phyloP scores from a whole-genome alignment of 1,140 invertebrate species.

The Drosophila pandora region DNA sequence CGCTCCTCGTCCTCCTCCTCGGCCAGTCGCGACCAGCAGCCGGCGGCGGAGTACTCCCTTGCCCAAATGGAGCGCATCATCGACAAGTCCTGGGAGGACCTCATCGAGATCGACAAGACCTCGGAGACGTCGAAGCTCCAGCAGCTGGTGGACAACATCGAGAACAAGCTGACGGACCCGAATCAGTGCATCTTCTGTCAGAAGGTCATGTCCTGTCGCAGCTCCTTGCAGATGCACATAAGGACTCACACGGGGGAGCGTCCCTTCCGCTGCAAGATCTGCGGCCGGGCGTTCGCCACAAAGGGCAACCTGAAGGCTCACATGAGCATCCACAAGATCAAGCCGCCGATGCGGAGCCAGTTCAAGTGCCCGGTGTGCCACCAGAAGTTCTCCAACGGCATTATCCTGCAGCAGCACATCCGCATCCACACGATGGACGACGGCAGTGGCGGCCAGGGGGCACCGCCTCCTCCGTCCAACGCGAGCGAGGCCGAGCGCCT shows the following conservation, averaged over 20 bases:
- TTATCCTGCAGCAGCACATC: conserved; percentile 98
- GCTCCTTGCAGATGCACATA: conserved; percentile 99
- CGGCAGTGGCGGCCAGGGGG: conserved; percentile 84
- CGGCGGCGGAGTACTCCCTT: conserved; percentile 61
- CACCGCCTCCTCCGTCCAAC: conserved; percentile 5
- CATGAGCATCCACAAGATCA: conserved; percentile 98
- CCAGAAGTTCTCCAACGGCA: conserved; percentile 97
- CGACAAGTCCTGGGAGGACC: conserved; percentile 97
- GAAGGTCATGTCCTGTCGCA: conserved; percentile 98
- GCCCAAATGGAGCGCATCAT: conserved; percentile 81
- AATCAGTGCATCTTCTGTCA: conserved; percentile 99
- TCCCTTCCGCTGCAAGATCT: conserved; percentile 98
- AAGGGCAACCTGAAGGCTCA: conserved; percentile 99
- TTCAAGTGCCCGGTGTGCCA: conserved; percentile 99
- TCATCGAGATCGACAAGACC: conserved; percentile 94
- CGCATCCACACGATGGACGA: conserved; percentile 94
- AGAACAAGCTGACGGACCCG: conserved; percentile 97
- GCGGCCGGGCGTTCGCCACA: conserved; percentile 97
- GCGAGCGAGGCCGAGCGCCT: conserved; percentile 39
- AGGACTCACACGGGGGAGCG: conserved; percentile 93
- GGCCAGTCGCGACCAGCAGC: conserved; percentile 51
- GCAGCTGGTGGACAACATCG: conserved; percentile 97
- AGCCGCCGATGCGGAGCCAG: conserved; percentile 94
- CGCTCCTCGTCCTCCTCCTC: conserved; percentile 56
- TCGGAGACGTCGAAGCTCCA: conserved; percentile 97